Conservation (phyloP, 2,888 invertebrate genomes). For the Habroteleia sp. region DNA sequence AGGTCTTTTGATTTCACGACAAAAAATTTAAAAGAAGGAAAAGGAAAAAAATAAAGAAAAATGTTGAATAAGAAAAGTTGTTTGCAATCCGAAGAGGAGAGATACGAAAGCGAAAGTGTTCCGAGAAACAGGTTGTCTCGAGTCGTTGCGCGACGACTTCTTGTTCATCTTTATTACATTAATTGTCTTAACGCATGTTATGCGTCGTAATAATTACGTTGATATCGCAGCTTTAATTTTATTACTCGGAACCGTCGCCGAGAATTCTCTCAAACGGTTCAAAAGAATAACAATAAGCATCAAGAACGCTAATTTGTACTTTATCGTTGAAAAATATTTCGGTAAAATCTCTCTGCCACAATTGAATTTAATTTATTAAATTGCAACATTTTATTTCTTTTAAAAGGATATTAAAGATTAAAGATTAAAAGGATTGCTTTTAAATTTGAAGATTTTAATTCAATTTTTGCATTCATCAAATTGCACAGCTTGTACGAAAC, state of each 20-base stretch:
- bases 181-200: slow-evolving; percentile 48
- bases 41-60: no score
- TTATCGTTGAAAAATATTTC: no score
- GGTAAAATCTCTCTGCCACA: no score
- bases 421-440: no score
- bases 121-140: slow-evolving; percentile 41
- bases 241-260: slow-evolving; percentile 19
- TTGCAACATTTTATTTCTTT: no score
- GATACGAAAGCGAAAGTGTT: slow-evolving; percentile 56
- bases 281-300: background rate
- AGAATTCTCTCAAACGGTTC: slow-evolving; percentile 7
- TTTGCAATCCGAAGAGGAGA: slow-evolving; percentile 17
- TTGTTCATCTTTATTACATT: slow-evolving; percentile 32
- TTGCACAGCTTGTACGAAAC: no score
- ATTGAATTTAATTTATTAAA: no score
- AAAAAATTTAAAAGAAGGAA: slow-evolving; percentile 5
- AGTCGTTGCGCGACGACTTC: slow-evolving; percentile 22
- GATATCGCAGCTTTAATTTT: slow-evolving; percentile 30
- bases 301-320: background rate
- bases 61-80: slow-evolving; percentile 20
- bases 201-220: slow-evolving; percentile 42
- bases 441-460: no score
- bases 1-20: slow-evolving; percentile 21
- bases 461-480: no score
- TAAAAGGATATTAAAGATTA: no score